phyloP scores from a whole-genome alignment of 2,888 invertebrate species.

The Amblyjoppa fuscipennis region DNA sequence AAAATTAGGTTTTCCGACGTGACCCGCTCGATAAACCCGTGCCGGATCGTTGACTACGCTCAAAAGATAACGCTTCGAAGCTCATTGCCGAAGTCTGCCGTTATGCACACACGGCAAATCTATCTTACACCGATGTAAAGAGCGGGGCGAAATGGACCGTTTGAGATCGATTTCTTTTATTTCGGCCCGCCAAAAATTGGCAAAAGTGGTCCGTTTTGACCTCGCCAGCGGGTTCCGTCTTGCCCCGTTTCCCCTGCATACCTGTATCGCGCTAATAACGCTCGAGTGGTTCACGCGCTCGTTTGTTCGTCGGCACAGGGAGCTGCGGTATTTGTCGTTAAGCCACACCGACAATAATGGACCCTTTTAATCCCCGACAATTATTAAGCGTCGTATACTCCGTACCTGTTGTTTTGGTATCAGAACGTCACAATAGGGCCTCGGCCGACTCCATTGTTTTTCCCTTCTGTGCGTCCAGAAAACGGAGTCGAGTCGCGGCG shows the following conservation, averaged over 20 bases:
- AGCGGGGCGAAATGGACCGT: too few species aligned
- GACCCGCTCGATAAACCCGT: slow-evolving; percentile 33
- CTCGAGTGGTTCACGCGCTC: neutral
- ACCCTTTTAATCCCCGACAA: slow-evolving; percentile 46
- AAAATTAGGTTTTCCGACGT: slow-evolving; percentile 41
- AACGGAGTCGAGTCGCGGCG: neutral
- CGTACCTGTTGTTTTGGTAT: slow-evolving; percentile 50
- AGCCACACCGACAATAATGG: slow-evolving; percentile 23
- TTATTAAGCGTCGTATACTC: slow-evolving; percentile 25
- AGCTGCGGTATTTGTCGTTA: slow-evolving; percentile 13
- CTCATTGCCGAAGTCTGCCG: slow-evolving; percentile 3
- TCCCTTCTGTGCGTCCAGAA: neutral
- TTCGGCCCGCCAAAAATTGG: too few species aligned
- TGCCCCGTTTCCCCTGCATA: neutral
- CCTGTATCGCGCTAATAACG: slow-evolving; percentile 12
- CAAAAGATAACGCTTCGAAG: slow-evolving; percentile 47
- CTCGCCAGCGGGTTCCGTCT: too few species aligned
- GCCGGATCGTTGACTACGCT: slow-evolving; percentile 42
- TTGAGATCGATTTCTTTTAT: too few species aligned
- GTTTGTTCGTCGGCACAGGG: slow-evolving; percentile 15
- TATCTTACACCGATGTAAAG: neutral
- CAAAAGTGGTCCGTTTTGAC: too few species aligned
- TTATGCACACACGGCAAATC: neutral
- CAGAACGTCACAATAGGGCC: slow-evolving; percentile 39
- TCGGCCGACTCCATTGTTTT: slow-evolving; percentile 23